Conservation (phyloP, 2,113 vertebrate genomes). For the Noctilio leporinus region DNA sequence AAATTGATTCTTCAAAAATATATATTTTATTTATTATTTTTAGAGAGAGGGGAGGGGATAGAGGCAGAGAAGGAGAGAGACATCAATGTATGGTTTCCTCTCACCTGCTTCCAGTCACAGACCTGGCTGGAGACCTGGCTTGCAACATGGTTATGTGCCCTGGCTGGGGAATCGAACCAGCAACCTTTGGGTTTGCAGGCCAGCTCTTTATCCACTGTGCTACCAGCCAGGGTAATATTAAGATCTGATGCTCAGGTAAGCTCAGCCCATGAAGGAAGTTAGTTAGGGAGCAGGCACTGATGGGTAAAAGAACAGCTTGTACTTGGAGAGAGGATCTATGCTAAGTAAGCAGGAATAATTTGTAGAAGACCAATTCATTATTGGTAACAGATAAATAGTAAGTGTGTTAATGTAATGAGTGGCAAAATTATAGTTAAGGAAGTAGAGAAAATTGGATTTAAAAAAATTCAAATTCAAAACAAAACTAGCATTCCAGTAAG, state of each 20-base stretch:
- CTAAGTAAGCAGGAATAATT: background rate
- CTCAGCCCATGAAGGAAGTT: background rate
- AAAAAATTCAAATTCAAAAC: background rate
- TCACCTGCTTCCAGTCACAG: too few relatives aligned
- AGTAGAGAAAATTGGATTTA: background rate
- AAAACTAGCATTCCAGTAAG: background rate
- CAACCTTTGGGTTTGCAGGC: too few relatives aligned
- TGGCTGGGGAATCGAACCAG: too few relatives aligned
- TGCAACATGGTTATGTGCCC: too few relatives aligned
- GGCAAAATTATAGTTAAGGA: background rate
- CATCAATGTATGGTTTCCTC: too few relatives aligned
- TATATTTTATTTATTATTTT: too few relatives aligned
- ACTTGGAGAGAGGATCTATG: background rate
- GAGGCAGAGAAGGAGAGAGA: too few relatives aligned
- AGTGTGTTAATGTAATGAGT: background rate
- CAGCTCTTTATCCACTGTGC: too few relatives aligned
- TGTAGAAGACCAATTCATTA: background rate
- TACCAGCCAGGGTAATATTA: too few relatives aligned
- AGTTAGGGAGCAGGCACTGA: background rate
- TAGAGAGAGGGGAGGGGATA: too few relatives aligned
- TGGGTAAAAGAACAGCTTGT: background rate
- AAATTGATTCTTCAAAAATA: background rate
- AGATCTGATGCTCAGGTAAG: background rate
- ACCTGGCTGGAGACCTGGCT: too few relatives aligned
- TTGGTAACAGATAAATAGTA: background rate